Base-by-base conservation (phyloP, 2,113 vertebrate species). In the Symphodus melops region DNA sequence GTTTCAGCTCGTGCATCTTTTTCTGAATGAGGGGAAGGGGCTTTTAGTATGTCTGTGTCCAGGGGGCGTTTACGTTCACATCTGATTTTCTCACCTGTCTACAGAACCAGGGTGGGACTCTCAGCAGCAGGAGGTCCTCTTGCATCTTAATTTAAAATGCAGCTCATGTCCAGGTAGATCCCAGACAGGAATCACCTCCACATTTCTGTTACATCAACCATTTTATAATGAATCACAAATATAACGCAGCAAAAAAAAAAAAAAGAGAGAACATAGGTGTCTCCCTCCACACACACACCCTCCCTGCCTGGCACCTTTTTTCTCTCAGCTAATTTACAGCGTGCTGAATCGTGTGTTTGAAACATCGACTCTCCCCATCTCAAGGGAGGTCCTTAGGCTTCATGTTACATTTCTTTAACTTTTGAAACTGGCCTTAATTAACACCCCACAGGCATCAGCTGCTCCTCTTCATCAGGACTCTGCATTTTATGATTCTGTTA, bases 381-480 rank as follows among this genome's bases (percentile, higher is more conserved):
- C 79, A 20, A 0, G 77, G 77, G 84, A 85, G 20, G 56, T 85
- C 80, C 72, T 79, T 36, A 68, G 60, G 62, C 77, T 62, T 44
- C 48, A 37, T 12, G 49, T 66, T 77, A 62, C 85, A 48, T 72
- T 86, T 37, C 68, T 71, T 60, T 3, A 84, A 75, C 81, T 80
- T 88, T 74, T 75, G 75, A 76, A 72, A 80, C n/a, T 42, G 1
- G 69, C 65, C 72, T 57, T 79, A 85, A 86, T 88, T 82, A 90
- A 74, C 81, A 77, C 61, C 60, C 82, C 11, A 33, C 77, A 79
- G 84, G 68, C 79, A 25, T 46, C 67, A 1, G 33, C 39, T 19
- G 67, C 55, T 53, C 13, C 72, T 63, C 59, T 20, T 77, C 17
- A 63, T 79, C 23, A 58, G n/a, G 25, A 16, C 21, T 2, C 41